A percentile compares a stretch with the other conserved stretches of the same genome.
These are phyloP conservation scores for Callipepla squamata DNA, from an alignment of 2,113 vertebrate genomes.

Conservation along the genomic window DNA sequence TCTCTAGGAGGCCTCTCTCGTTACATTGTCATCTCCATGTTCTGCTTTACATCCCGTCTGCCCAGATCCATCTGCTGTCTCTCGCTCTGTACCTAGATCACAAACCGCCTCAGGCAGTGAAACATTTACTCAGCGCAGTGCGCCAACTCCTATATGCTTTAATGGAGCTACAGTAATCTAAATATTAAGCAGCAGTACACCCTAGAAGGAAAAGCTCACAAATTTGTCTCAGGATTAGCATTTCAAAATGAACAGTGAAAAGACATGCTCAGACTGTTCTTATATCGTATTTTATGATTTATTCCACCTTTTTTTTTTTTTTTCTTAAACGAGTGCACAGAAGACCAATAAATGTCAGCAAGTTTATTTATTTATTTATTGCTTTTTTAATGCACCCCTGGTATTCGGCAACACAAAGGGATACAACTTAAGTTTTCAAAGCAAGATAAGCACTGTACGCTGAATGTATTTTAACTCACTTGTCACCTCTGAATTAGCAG, in stretches of 20 bases:
- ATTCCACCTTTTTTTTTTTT: neutral
- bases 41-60: neutral
- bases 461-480: constrained; percentile 30
- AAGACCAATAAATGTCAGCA: constrained; percentile 49
- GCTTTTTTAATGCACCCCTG: constrained; percentile 30
- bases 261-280: neutral
- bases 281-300: neutral
- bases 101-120: neutral
- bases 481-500: constrained; percentile 22
- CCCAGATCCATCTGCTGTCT: constrained; percentile 15
- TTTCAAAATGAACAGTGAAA: constrained; percentile 39
- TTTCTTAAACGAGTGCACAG: constrained; percentile 4
- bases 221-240: neutral
- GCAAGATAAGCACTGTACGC: constrained; percentile 17
- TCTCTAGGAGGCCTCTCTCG: constrained; percentile 9
- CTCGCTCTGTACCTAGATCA: neutral
- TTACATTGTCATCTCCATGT: constrained; percentile 31
- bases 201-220: neutral
- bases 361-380: constrained; percentile 55
- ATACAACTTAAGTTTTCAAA: constrained; percentile 43
- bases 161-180: neutral
- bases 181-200: neutral
- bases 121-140: neutral
- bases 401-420: constrained; percentile 31
- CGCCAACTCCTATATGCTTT: neutral